Evolutionary conservation across 2,113 vertebrate genomes (phyloP), one percentile per base, ranked within the genome.

Genomic region (Megaptera novaeangliae): DNA sequence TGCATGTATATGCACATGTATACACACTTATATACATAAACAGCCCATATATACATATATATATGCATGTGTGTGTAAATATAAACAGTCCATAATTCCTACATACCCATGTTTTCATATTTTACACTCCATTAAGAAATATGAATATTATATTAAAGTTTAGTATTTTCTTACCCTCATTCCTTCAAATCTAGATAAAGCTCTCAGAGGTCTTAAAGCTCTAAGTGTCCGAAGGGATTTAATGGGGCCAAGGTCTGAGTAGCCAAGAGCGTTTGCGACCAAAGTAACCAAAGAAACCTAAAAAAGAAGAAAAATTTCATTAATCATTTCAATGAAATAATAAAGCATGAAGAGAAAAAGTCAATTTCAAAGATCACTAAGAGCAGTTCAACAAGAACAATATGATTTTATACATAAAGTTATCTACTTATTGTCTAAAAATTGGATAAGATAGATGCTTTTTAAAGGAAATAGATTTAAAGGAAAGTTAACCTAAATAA

Each of bases 181-280:
- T 98, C 99, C 99, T 99, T 99, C 99, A 95, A 99, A 99, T 59
- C 99, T 99, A n/a, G 99, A 99, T 98, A 99, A 98, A 78, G 99
- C 99, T 98, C 99, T 99, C 41, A 99, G 98, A 89, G 99, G 99
- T 98, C 99, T 99, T 97, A 99, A 98, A 85, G 99, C 99, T 98
- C 99, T 98, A 34, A 99, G 98, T 0, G 99, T 99, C 98, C 99
- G 98, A 72, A 99, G 99, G 72, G 99, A 99, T 98, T 99, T 99
- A 98, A 99, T 99, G 91, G 99, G 98, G 44, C 98, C 96, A 11
- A 99, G 98, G 2, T 99, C 99, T 92, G 99, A 98, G 81, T 98
- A 99, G 88, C 98, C 98, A 91, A 99, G 96, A 75, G 99, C 98
- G 49, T 96, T 98, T 96, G 99, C 99, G 86, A 98, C 98, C 98